These are phyloP conservation scores for Tenthredo amoena DNA, from an alignment of 2,888 invertebrate genomes.

Conservation along the genomic window DNA sequence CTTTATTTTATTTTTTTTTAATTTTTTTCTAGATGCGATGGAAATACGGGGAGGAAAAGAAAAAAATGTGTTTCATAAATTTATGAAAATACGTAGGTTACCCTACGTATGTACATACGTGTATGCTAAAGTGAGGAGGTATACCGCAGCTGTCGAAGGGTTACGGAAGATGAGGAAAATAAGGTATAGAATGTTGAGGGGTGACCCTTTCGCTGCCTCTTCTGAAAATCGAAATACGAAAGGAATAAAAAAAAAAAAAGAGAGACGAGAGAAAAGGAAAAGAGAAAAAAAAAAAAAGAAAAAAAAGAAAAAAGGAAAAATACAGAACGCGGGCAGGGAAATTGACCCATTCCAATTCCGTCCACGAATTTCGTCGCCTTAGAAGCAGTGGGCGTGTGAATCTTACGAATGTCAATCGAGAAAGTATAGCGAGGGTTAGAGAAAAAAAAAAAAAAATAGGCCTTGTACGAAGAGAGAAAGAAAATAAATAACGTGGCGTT, in stretches of 20 bases:
- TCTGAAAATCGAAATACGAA: constrained; percentile 9
- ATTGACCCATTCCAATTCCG: constrained; percentile 46
- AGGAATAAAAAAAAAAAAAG: neutral
- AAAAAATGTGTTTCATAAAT: neutral
- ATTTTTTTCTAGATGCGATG: neutral
- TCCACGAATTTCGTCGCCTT: constrained; percentile 34
- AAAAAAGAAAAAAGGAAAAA: neutral
- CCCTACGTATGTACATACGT: neutral
- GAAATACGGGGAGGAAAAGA: neutral
- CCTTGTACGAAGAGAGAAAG: neutral
- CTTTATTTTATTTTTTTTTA: neutral
- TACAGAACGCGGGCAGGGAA: neutral
- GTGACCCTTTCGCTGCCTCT: constrained; percentile 8
- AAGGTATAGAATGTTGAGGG: neutral
- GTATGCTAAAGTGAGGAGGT: neutral
- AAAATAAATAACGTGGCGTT: neutral
- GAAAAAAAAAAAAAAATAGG: neutral
- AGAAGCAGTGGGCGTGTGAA: constrained; percentile 19
- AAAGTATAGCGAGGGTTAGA: neutral
- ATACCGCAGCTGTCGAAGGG: neutral
- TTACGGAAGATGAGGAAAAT: neutral
- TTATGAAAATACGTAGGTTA: neutral
- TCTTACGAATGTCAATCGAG: constrained; percentile 25
- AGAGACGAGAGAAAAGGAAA: no score
- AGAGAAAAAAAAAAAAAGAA: neutral